Evolutionary conservation across 1,140 invertebrate genomes (phyloP).

Genomic region (Megalonaias nervosa): DNA sequence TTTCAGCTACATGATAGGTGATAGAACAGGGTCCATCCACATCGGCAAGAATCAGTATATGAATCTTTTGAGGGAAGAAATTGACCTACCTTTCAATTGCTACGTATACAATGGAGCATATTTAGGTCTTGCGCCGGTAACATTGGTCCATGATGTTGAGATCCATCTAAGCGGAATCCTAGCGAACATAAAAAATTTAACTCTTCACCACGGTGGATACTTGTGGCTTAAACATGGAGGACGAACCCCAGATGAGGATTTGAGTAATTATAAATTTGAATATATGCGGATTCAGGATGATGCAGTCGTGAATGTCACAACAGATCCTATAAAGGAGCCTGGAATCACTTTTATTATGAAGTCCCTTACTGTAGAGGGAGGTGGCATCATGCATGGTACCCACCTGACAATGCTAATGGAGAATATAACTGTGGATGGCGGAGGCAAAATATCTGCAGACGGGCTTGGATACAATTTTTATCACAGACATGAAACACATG

Average conservation of each 20-base stretch:
- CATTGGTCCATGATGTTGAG: conserved; percentile 60
- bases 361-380: conserved; percentile 53
- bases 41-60: conserved; percentile 46
- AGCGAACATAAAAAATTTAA: conserved; percentile 54
- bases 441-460: conserved; percentile 52
- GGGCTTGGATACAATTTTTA: conserved; percentile 51
- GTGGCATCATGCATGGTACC: conserved; percentile 55
- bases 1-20: conserved; percentile 64
- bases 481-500: conserved; percentile 49
- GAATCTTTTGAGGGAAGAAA: conserved; percentile 55
- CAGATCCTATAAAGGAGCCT: conserved; percentile 52
- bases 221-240: conserved; percentile 62
- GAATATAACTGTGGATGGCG: conserved; percentile 59
- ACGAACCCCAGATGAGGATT: conserved; percentile 37
- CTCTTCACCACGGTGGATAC: conserved; percentile 58
- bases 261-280: conserved; percentile 50
- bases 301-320: conserved; percentile 49
- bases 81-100: conserved; percentile 58
- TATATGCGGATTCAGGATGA: conserved; percentile 55
- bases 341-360: conserved; percentile 50
- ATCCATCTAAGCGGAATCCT: conserved; percentile 58
- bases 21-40: conserved; percentile 56
- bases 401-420: conserved; percentile 48
- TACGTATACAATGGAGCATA: conserved; percentile 52
- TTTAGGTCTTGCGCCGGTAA: conserved; percentile 54